Evolutionary conservation across 1,140 invertebrate species (phyloP).

Genomic region (Drosophila biarmipes): DNA sequence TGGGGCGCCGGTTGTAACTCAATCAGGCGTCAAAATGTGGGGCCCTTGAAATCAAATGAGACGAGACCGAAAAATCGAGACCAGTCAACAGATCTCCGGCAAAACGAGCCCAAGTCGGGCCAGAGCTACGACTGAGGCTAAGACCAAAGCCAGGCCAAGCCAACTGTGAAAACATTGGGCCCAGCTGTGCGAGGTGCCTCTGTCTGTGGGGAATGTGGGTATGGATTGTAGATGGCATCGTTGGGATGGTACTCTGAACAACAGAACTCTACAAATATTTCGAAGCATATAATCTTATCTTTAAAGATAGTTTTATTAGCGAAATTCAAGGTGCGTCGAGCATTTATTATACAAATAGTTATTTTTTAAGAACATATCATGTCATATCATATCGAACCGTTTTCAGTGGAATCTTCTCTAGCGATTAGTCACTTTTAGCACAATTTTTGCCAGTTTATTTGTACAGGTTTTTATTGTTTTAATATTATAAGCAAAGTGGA

Average conservation of each 20-base stretch:
- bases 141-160: constrained; percentile 33
- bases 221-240: not conserved
- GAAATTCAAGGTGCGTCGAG: not conserved
- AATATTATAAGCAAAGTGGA: too few species aligned
- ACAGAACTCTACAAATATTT: not conserved
- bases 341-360: not conserved
- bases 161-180: constrained; percentile 61
- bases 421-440: too few species aligned
- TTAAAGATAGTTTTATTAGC: not conserved
- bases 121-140: constrained; percentile 9
- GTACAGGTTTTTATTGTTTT: too few species aligned
- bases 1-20: constrained; percentile 65
- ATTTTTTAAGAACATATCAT: too few species aligned
- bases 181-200: constrained; percentile 44
- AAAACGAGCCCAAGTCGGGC: constrained; percentile 17
- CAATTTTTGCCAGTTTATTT: too few species aligned
- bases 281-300: not conserved
- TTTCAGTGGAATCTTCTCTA: not conserved
- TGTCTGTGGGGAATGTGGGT: constrained; percentile 21
- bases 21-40: constrained; percentile 77
- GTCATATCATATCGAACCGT: not conserved
- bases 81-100: constrained; percentile 39
- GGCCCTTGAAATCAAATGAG: constrained; percentile 75
- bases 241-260: too few species aligned
- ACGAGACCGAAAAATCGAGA: constrained; percentile 55